Evolutionary conservation across 1,140 invertebrate genomes (phyloP).

Genomic region (Periplaneta americana): DNA sequence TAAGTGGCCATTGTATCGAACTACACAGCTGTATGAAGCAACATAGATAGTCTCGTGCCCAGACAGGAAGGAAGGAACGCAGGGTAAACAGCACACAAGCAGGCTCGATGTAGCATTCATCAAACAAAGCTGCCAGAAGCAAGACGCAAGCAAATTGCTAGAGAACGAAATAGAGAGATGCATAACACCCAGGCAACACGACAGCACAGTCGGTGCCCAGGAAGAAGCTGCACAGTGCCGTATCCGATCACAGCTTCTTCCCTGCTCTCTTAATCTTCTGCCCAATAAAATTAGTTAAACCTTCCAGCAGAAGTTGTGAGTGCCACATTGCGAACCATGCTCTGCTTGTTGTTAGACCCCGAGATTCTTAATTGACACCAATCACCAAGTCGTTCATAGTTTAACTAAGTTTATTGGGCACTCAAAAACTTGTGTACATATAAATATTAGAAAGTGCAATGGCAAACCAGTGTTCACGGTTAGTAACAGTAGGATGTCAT

Average conservation of each 20-base stretch:
- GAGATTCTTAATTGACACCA: conserved; percentile 20
- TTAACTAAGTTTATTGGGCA: conserved; percentile 53
- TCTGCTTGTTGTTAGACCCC: conserved; percentile 24
- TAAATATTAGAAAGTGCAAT: background rate
- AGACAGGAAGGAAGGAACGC: conserved; percentile 1
- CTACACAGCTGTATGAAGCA: too few species aligned
- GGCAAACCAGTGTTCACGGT: background rate
- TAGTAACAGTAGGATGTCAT: background rate
- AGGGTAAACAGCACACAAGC: conserved; percentile 5
- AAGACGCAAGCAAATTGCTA: background rate
- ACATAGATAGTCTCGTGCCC: background rate
- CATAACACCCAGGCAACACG: too few species aligned
- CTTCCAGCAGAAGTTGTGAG: background rate
- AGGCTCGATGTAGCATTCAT: conserved; percentile 9
- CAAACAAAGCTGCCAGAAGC: conserved; percentile 1
- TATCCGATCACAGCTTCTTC: background rate
- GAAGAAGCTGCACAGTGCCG: background rate
- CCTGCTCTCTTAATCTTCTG: conserved; percentile 19
- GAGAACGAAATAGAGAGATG: background rate
- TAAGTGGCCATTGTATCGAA: too few species aligned
- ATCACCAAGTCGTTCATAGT: conserved; percentile 24
- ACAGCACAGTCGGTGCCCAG: background rate
- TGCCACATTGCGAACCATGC: conserved; percentile 34
- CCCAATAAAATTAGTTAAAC: conserved; percentile 37
- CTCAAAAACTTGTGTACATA: conserved; percentile 29